Evolutionary conservation across 2,888 invertebrate species (phyloP).

Genomic region (Caenorhabditis sp.): DNA sequence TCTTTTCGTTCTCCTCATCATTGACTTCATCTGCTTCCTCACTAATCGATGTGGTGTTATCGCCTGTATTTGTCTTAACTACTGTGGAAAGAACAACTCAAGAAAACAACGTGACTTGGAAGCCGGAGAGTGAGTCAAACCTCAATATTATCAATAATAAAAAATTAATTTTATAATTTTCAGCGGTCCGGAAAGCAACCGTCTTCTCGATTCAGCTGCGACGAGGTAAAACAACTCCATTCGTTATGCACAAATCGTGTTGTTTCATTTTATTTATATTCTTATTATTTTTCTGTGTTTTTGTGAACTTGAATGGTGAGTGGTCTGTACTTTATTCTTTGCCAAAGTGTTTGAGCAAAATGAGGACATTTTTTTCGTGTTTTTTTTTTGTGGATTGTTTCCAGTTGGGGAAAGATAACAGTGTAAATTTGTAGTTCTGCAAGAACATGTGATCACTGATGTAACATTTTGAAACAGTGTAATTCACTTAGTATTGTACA

Average conservation of each 20-base stretch:
- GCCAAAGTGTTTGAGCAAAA: slow-evolving; percentile 19
- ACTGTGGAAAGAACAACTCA: slow-evolving; percentile 49
- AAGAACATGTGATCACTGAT: no score
- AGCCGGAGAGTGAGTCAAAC: slow-evolving; percentile 39
- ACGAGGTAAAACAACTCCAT: slow-evolving; percentile 23
- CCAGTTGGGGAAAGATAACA: no score
- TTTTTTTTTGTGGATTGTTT: neutral
- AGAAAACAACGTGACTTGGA: slow-evolving; percentile 46
- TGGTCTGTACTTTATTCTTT: slow-evolving; percentile 6
- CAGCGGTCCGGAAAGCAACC: slow-evolving; percentile 33
- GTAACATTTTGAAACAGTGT: no score
- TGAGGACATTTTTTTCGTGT: neutral
- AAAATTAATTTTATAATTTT: slow-evolving; percentile 4
- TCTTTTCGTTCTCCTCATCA: slow-evolving; percentile 79
- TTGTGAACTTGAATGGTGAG: slow-evolving; percentile 4
- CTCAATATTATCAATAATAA: neutral
- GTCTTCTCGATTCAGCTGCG: slow-evolving; percentile 26
- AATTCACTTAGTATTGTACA: no score
- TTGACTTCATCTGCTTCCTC: slow-evolving; percentile 85
- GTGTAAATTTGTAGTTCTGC: no score
- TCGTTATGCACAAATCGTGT: neutral
- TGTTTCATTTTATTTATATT: neutral
- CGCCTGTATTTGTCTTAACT: slow-evolving; percentile 70
- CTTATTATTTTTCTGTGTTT: slow-evolving; percentile 4
- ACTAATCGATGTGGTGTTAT: slow-evolving; percentile 75